Percentiles rank a stretch among this genome's conserved stretches.
Evolutionary conservation across 2,113 vertebrate species (phyloP).

Genomic region (Stegostoma tigrinum): DNA sequence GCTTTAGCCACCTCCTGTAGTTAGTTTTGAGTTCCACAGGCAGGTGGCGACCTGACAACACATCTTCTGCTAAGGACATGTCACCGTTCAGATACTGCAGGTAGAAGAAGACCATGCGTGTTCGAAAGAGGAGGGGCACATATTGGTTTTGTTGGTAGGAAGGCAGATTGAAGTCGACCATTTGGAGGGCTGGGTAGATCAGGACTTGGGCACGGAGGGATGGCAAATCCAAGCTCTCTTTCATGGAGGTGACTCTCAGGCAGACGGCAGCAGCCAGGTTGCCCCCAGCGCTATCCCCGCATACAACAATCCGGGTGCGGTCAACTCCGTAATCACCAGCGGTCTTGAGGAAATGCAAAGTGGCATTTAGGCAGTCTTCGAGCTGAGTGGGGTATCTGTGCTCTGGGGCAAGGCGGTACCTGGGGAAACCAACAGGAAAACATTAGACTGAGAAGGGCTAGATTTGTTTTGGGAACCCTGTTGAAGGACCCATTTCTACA

Average conservation of each 20-base stretch:
- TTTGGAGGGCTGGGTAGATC: slow-evolving; percentile 67
- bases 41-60: slow-evolving; percentile 59
- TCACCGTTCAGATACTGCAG: slow-evolving; percentile 56
- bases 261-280: slow-evolving; percentile 58
- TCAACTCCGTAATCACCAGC: slow-evolving; percentile 61
- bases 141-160: slow-evolving; percentile 69
- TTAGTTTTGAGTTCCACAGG: slow-evolving; percentile 54
- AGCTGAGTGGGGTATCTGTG: slow-evolving; percentile 55
- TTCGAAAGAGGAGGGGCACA: slow-evolving; percentile 58
- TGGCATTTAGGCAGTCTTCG: slow-evolving; percentile 63
- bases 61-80: slow-evolving; percentile 46
- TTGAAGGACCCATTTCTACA: not conserved
- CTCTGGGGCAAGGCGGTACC: slow-evolving; percentile 68
- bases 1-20: slow-evolving; percentile 60
- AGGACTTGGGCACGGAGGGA: slow-evolving; percentile 70
- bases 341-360: slow-evolving; percentile 63
- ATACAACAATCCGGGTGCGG: slow-evolving; percentile 54
- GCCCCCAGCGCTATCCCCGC: slow-evolving; percentile 70
- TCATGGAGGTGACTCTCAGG: slow-evolving; percentile 53
- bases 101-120: slow-evolving; percentile 50
- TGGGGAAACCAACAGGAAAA: slow-evolving; percentile 39
- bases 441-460: not conserved
- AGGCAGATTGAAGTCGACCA: slow-evolving; percentile 68
- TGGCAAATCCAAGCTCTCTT: slow-evolving; percentile 53
- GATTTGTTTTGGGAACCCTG: not conserved